These are phyloP conservation scores for Oncorhynchus kisutch DNA, from an alignment of 2,113 vertebrate genomes.

Conservation along the genomic window DNA sequence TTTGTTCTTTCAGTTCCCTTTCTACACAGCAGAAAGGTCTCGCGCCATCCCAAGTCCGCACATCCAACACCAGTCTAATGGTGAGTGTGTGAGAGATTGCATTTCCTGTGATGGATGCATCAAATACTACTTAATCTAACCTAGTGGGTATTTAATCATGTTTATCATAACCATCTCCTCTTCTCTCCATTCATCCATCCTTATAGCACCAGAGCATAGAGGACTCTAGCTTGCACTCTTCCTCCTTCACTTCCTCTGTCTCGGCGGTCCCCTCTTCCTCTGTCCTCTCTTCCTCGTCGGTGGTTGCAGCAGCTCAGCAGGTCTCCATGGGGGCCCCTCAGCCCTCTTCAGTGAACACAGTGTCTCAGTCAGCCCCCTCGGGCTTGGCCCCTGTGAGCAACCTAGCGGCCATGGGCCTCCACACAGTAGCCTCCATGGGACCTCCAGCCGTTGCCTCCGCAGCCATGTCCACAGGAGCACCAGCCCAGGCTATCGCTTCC, in stretches of 20 bases:
- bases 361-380: slow-evolving; percentile 72
- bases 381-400: slow-evolving; percentile 81
- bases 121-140: slow-evolving; percentile 12
- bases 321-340: slow-evolving; percentile 59
- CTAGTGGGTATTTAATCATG: slow-evolving; percentile 43
- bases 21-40: slow-evolving; percentile 70
- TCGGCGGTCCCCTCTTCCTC: slow-evolving; percentile 83
- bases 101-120: slow-evolving; percentile 42
- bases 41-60: slow-evolving; percentile 62
- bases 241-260: slow-evolving; percentile 87
- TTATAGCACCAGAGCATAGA: slow-evolving; percentile 83
- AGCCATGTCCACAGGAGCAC: slow-evolving; percentile 50
- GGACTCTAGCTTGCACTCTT: slow-evolving; percentile 84
- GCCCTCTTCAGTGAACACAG: slow-evolving; percentile 33
- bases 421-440: slow-evolving; percentile 74
- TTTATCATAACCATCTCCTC: slow-evolving; percentile 9
- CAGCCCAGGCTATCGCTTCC: slow-evolving; percentile 63
- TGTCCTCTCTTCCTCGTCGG: slow-evolving; percentile 75
- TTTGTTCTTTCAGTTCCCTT: slow-evolving; percentile 56
- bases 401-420: slow-evolving; percentile 83
- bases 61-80: slow-evolving; percentile 69
- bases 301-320: slow-evolving; percentile 41
- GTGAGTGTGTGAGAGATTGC: slow-evolving; percentile 50
- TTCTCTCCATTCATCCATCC: background rate
- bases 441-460: slow-evolving; percentile 66